Evolutionary conservation across 2,888 invertebrate species (phyloP).

Genomic region (Macrophya alboannulata): DNA sequence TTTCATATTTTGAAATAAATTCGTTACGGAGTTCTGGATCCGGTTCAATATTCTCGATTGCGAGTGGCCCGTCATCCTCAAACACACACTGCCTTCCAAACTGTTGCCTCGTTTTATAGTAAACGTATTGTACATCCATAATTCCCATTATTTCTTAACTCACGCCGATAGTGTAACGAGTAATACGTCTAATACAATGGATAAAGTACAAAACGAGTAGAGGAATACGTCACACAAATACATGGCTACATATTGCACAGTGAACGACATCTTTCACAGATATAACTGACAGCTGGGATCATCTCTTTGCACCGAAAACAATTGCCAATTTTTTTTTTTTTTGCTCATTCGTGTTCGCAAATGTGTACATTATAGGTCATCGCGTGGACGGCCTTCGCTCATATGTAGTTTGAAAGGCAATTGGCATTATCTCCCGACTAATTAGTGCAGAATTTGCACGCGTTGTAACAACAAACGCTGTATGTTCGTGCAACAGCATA

Average conservation of each 20-base stretch:
- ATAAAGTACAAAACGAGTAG: background rate
- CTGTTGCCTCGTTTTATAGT: conserved; percentile 85
- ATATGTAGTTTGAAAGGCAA: background rate
- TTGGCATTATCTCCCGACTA: background rate
- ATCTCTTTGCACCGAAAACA: background rate
- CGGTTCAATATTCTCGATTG: conserved; percentile 83
- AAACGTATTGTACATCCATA: conserved; percentile 81
- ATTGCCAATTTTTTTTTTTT: background rate
- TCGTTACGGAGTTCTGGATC: conserved; percentile 75
- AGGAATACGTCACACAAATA: background rate
- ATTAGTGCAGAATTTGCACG: background rate
- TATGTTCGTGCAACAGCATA: background rate
- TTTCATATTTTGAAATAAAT: conserved; percentile 80
- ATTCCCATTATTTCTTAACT: conserved; percentile 60
- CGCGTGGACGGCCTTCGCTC: background rate
- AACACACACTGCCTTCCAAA: conserved; percentile 87
- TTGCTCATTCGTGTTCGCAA: background rate
- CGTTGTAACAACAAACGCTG: background rate
- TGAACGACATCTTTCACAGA: background rate
- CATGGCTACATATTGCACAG: background rate
- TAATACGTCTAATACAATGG: background rate
- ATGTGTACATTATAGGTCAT: background rate
- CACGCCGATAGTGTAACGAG: background rate
- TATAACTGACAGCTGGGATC: conserved; percentile 21
- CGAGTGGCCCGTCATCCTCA: conserved; percentile 85